These are phyloP conservation scores for Anser brachyrhynchus DNA, from an alignment of 2,113 vertebrate genomes.

Conservation along the genomic window DNA sequence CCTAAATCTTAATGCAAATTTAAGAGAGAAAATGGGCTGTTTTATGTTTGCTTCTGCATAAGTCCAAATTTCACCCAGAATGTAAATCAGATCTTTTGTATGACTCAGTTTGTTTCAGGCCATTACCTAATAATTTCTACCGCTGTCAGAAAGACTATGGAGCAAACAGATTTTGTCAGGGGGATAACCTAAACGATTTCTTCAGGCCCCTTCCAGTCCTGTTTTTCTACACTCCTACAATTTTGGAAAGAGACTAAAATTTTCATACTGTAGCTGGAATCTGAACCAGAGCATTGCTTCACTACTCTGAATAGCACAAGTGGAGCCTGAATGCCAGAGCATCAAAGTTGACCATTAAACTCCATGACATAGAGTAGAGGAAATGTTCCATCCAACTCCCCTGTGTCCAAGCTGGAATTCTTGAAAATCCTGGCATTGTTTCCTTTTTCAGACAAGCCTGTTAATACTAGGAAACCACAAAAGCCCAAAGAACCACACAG, in stretches of 20 bases:
- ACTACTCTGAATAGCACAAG: neutral
- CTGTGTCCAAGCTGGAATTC: neutral
- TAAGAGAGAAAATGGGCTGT: neutral
- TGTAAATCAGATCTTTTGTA: neutral
- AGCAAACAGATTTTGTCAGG: neutral
- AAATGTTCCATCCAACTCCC: slow-evolving; percentile 7
- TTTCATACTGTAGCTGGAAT: neutral
- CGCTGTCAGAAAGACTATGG: neutral
- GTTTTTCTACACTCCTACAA: neutral
- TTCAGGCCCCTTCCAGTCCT: neutral
- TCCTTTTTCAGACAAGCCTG: neutral
- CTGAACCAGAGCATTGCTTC: slow-evolving; percentile 5
- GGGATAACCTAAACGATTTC: neutral
- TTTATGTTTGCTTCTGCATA: neutral
- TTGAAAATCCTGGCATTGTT: slow-evolving; percentile 42
- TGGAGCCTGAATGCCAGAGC: neutral
- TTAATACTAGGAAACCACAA: slow-evolving; percentile 7
- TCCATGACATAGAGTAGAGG: neutral
- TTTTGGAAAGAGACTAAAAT: neutral
- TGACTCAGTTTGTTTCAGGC: neutral
- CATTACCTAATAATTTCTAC: slow-evolving; percentile 1
- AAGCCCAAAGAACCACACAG: neutral
- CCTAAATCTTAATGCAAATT: neutral
- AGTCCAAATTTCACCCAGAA: neutral
- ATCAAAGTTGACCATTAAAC: neutral